Evolutionary conservation across 2,113 vertebrate species (phyloP).

Genomic region (Gavialis gangeticus): DNA sequence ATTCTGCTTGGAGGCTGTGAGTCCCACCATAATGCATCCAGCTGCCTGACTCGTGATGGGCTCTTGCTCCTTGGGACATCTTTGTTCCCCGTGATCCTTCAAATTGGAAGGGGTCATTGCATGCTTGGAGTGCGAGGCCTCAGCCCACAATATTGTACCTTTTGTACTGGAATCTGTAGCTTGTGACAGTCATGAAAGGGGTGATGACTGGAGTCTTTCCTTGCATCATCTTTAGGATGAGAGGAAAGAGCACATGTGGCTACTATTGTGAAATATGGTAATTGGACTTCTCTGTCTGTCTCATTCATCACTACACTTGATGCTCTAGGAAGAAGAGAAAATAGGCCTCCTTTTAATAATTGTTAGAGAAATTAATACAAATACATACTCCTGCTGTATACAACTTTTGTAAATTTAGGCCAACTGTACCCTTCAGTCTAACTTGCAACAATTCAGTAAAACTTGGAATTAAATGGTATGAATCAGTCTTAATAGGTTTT

Average conservation of each 20-base stretch:
- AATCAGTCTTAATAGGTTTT: background rate
- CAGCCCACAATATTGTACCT: rapidly evolving
- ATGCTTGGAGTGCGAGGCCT: too few species aligned
- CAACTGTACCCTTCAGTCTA: background rate
- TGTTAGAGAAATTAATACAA: background rate
- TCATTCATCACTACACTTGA: background rate
- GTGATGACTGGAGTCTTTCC: background rate
- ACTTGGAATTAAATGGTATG: background rate
- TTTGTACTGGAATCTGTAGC: rapidly evolving
- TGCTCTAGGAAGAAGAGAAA: constrained; percentile 6
- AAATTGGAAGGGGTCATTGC: too few species aligned
- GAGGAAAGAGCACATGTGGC: background rate
- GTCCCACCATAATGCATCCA: too few species aligned
- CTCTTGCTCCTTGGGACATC: background rate
- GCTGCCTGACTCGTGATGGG: rapidly evolving
- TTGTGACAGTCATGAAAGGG: too few species aligned
- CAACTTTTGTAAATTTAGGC: background rate
- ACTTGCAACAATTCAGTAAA: background rate
- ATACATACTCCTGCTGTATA: background rate
- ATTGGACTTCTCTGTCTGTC: background rate
- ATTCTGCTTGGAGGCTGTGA: too few species aligned
- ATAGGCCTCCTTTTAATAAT: background rate
- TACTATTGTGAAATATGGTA: background rate
- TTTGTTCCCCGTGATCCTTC: too few species aligned
- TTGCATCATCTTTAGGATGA: background rate